Evolutionary conservation across 2,113 vertebrate genomes (phyloP), one percentile per base, ranked within the genome.

Genomic region (Ictidomys tridecemlineatus): DNA sequence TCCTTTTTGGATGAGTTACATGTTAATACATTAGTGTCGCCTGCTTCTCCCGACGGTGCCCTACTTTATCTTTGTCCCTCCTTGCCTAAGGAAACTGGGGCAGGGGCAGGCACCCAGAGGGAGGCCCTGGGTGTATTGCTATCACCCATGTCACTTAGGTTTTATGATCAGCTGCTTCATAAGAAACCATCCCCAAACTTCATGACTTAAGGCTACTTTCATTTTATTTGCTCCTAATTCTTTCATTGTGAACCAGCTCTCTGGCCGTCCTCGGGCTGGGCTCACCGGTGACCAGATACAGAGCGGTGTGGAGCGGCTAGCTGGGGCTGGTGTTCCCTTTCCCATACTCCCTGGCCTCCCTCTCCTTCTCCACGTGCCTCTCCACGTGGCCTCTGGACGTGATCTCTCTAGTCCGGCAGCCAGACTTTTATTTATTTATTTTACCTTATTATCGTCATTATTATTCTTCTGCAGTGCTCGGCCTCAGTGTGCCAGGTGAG

Each of bases 271-370:
- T 13, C 0, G 5, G 5, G 58, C 26, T 14, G 34, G 34, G 13
- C 51, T 83, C 32, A 70, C 89, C 10, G 53, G n/a, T 28, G 42
- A 39, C 58, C 67, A 30, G 18, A 58, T 26, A 58, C 0, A 3
- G 1, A 32, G 34, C 8, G 18, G 34, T 3, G 13, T 6, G 45
- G 6, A 45, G 0, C 61, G 6, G 65, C 1, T 32, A 58, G 45
- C 77, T 1, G 24, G 76, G 22, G 77, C n/a, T 8, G 6, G 2
- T 34, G 8, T 28, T 39, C 73, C 48, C 12, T 9, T 61, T 61
- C 20, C 26, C 58, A 61, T 26, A 39, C 30, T 37, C 67, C 32
- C 9, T 0, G 24, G 34, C 34, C 58, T 58, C 42, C 73, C 39
- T 20, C 37, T 39, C 48, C 51, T 28, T 17, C n/a, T n/a, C 93